These are phyloP conservation scores for Geotrupes spiniger DNA, from an alignment of 2,888 invertebrate genomes.

Conservation along the genomic window DNA sequence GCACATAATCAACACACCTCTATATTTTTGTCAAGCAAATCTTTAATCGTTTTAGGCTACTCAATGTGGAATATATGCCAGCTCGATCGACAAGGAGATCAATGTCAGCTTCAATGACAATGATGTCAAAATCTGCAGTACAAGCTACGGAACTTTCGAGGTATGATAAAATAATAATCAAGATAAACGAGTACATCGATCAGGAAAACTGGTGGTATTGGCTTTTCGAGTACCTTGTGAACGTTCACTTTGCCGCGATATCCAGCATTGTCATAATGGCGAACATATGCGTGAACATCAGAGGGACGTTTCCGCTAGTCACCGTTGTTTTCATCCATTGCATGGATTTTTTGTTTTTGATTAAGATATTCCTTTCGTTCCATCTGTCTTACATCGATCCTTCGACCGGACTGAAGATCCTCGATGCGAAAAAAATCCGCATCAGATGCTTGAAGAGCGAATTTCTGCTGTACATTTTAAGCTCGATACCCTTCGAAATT, in stretches of 20 bases:
- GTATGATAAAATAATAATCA: conserved; percentile 11
- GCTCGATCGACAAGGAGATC: neutral
- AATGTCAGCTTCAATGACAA: neutral
- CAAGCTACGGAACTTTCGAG: neutral
- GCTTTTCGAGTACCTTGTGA: conserved; percentile 16
- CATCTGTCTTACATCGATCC: conserved; percentile 13
- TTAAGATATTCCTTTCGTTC: conserved; percentile 16
- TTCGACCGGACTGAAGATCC: conserved; percentile 11
- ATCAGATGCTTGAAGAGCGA: conserved; percentile 12
- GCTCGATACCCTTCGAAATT: conserved; percentile 16
- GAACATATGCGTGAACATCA: conserved; percentile 10
- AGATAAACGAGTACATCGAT: conserved; percentile 9
- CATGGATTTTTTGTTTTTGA: conserved; percentile 9
- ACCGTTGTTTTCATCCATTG: conserved; percentile 3
- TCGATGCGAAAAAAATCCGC: conserved; percentile 7
- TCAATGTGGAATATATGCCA: conserved; percentile 14
- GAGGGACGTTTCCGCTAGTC: neutral
- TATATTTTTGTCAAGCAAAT: no score
- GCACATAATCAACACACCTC: no score
- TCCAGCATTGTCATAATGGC: conserved; percentile 12
- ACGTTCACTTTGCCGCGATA: conserved; percentile 15
- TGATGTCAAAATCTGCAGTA: no score
- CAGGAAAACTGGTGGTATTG: conserved; percentile 11
- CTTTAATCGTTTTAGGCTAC: conserved; percentile 7
- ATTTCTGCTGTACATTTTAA: conserved; percentile 12